Evolutionary conservation across 2,797 vertebrate species (phyloP).

Genomic region (Chelon labrosus): DNA sequence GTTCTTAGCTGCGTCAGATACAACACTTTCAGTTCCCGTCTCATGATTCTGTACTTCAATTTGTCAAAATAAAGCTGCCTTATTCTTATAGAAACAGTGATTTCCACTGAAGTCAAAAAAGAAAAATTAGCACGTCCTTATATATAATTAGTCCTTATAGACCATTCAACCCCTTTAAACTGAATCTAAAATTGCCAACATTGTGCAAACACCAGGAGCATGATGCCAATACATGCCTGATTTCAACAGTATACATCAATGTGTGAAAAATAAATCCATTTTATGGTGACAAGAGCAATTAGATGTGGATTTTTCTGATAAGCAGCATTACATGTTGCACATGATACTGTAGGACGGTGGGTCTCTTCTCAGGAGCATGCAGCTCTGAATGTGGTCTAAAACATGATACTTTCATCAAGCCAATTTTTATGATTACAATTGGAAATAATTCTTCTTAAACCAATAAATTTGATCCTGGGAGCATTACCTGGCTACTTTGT

Average conservation of each 20-base stretch:
- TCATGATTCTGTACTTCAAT: constrained; percentile 19
- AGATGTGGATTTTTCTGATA: background rate
- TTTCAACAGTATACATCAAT: background rate
- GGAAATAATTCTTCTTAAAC: no score
- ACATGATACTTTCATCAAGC: no score
- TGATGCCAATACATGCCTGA: background rate
- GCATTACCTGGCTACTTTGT: no score
- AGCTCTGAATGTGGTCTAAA: background rate
- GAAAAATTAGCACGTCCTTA: background rate
- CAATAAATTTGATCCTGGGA: no score
- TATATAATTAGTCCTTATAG: no score
- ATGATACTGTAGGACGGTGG: background rate
- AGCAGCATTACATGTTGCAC: background rate
- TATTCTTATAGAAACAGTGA: constrained; percentile 63
- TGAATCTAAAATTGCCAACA: constrained; percentile 7
- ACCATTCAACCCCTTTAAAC: background rate
- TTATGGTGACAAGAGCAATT: background rate
- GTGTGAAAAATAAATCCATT: background rate
- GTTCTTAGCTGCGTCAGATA: constrained; percentile 11
- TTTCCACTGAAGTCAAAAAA: constrained; percentile 29
- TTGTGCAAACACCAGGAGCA: constrained; percentile 6
- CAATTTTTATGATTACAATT: no score
- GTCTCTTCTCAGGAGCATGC: background rate
- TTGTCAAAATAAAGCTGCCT: constrained; percentile 65
- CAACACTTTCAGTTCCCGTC: background rate